Base-by-base conservation (phyloP, 2,113 vertebrate genomes). In the Aix galericulata region DNA sequence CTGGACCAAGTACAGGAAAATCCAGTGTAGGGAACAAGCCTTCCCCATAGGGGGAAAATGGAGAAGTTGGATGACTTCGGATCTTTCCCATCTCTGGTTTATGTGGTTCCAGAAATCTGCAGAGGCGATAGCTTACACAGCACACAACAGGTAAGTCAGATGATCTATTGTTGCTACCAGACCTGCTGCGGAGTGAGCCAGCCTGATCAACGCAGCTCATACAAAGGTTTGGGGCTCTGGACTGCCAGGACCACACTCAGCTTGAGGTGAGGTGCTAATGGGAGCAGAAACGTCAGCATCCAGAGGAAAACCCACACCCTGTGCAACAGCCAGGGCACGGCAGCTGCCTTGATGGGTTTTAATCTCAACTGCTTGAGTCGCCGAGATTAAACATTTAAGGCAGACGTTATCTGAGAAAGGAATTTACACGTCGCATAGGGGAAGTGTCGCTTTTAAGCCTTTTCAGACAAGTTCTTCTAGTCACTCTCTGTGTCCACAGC, bases 1-100 rank as follows among this genome's bases (percentile, higher is more conserved):
- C 90, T 96, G 95, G 94, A 93, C 8, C 32, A 21, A 20, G 50
- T 3, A 88, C 82, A 97, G 96, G 95, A 96, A 95, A 96, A 93
- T 86, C 32, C 10, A 81, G 58, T 81, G 86, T 5, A 78, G 93
- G 73, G 91, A 95, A 90, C 82, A 88, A 90, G 66, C 34, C 88
- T 67, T 78, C 64, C n/a, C 40, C 48, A 69, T 6, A 16, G 59
- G 17, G 44, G 63, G 82, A 38, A 80, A 82, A 78, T 1, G 27
- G 73, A 84, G 50, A 59, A 55, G 46, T 1, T 91, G 82, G 80
- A 66, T 76, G 68, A 85, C 36, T 66, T 91, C 77, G 52, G 32
- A 69, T 56, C 89, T 89, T 95, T 85, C 81, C 88, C 90, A 87
- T 56, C 56, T 88, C 76, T 58, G 36, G 20, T 38, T 82, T 26